Base-by-base conservation (phyloP, 2,113 vertebrate genomes). In the Lates calcarifer region DNA sequence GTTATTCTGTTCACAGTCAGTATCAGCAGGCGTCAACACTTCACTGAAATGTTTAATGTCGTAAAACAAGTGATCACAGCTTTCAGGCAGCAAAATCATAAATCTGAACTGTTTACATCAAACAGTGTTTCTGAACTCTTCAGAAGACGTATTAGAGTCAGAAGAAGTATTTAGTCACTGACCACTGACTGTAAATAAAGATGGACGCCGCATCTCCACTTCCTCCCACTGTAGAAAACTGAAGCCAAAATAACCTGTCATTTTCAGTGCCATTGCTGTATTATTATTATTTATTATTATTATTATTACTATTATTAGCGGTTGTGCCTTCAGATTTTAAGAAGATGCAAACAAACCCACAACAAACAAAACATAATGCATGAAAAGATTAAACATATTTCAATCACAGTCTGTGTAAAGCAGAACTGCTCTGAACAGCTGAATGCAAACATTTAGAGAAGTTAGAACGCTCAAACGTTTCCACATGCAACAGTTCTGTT, bases 1-100 rank as follows among this genome's bases (percentile, higher is more conserved):
- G 71, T 83, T 83, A 61, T 33, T 24, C 11, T 79, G 62, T 56
- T 70, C 35, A 43, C 53, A 45, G 9, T 70, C 51, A 79, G 67
- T 72, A 45, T 72, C 58, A 45, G 6, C 29, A 57, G 33, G 24
- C 24, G 39, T 53, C 26, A 49, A 13, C 62, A 20, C 39, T 43
- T 43, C 20, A 49, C 17, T 3, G 20, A n/a, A 49, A 53, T 53
- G 29, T 39, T 66, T 56, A 9, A 43, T 57, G 13, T 65, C 5
- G 10, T 43, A 15, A 14, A 43, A 43, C 12, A 2, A 3, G 11
- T 15, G 11, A 43, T 5, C 26, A 31, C 37, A 26, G 37, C n/a
- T 63, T 18, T 45, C 43, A 45, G 41, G 8, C 12, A 43, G 41
- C 14, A 43, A 43, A 43, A 43, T 4, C 4, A 3, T 41, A 4